Evolutionary conservation across 1,140 invertebrate species (phyloP), one percentile per base, ranked within the genome.

Genomic region (Trichonephila inaurata): DNA sequence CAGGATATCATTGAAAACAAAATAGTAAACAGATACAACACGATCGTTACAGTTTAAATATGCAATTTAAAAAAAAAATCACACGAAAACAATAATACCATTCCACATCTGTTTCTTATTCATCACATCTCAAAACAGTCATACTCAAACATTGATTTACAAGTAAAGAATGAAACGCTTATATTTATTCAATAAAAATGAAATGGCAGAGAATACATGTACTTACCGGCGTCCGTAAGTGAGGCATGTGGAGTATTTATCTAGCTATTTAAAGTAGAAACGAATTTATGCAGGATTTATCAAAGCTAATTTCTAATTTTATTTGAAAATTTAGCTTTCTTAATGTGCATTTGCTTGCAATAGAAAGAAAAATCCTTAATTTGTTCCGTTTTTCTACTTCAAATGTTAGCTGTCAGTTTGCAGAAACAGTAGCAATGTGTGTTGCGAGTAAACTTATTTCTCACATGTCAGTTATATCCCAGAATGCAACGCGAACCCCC

Each of bases 391-490:
- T 69, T 24, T 69, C 66, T 28, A 69, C 66, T 69, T 69, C 4
- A 77, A 77, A 28, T 16, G 16, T 40, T 16, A 77, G 72, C 10
- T 77, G 18, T 18, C 14, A 40, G 28, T 77, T 77, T 33, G 72
- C 6, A 14, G 14, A 77, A 33, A 14, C 1, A 77, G 16, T 19
- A 14, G 12, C 14, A 16, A 33, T 33, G 28, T 28, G 28, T 28
- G 28, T 28, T 28, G 6, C 24, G 33, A 16, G 72, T 77, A 77
- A 77, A 77, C 72, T 77, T 77, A 40, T 77, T 72, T 19, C 28
- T 40, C 72, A 58, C 51, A 85, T 85, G 83, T 33, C 44, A 85
- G 83, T 61, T 85, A 61, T 85, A 61, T 83, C 90, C 82, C 90
- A 85, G 66, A 40, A 85, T 92, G 82, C 90, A 92, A 3, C 10